Evolutionary conservation across 2,113 vertebrate genomes (phyloP), one percentile per base, ranked within the genome.

Genomic region (Hoplias malabaricus): DNA sequence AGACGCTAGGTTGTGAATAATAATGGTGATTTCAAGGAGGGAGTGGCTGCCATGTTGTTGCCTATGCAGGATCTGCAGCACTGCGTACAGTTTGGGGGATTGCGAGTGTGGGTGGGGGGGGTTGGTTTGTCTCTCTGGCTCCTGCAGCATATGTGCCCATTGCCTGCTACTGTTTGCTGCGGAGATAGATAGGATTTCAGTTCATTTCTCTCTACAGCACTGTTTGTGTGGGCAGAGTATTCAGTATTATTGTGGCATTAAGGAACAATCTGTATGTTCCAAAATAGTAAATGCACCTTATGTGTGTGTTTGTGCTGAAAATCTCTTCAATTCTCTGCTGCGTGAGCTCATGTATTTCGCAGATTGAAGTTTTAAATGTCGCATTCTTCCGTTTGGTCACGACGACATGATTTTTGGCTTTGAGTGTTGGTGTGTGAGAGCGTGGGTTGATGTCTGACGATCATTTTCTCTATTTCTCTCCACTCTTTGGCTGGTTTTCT

Each of bases 1-100:
- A 62, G 38, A 31, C 27, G 29, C 42, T 42, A 53, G 43, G 23
- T n/a, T n/a, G 54, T 74, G 54, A 73, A 67, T 83, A 72, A 78
- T 80, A 23, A 78, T 48, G 19, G 65, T 59, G 59, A 65, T 82
- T 83, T 75, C 62, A 33, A 40, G 42, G 50, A 36, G 23, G 48
- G 57, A 54, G 59, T 50, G 13, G 0, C 50, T 74, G 34, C 31
- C 38, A 34, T 67, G 48, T 42, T 62, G 16, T 40, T 79, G 16
- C 10, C 8, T 33, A 25, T 53, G 43, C 34, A 29, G 31, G 16
- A 27, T 72, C 67, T 71, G 21, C 50, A 19, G 25, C 14, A 19
- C 59, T 46, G 50, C 11, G 19, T 31, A 27, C 46, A 43, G 63
- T 53, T 59, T 38, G 14, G 25, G 33, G 27, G n/a, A 38, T 34